Evolutionary conservation across 2,797 vertebrate species (phyloP), one percentile per base, ranked within the genome.

Genomic region (Enteromius anoplus): DNA sequence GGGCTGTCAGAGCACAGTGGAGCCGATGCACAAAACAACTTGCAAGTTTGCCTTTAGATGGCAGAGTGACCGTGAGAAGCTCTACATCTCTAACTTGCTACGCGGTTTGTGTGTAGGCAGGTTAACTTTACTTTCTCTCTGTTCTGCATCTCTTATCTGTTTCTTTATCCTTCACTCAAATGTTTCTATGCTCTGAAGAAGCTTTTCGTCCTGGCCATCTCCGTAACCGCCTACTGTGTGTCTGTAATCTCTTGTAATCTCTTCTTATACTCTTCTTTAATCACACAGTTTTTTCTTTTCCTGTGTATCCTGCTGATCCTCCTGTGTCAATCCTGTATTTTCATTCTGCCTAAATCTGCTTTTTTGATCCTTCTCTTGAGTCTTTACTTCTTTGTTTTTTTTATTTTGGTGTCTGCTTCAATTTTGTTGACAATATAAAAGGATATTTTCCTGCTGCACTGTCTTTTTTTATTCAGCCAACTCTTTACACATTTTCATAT

Each of bases 241-340:
- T 84, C 83, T 86, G 42, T 81, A 84, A 86, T 87, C 80, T 89
- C 77, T 69, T 60, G 60, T 88, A 87, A 90, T 89, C 88, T 91
- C 91, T 92, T 88, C 88, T 91, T 90, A 91, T 87, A 90, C 42
- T 21, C 88, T 80, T 75, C 79, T 83, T 75, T 87, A 88, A 85
- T 90, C 86, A 65, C 84, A 85, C 88, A 85, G n/a, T 55, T 29
- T 49, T 78, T 58, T 32, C 23, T 53, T 82, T 9, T 62, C 6
- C n/a, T 69, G 12, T 84, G 58, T 66, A 55, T 80, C 78, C 83
- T 75, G 51, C 83, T 80, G n/a, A 75, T 80, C 76, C 60, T 80
- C 23, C 64, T 76, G 60, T 69, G 65, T 62, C 64, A 75, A 62
- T 85, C 78, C 37, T 75, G 64, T 32, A 37, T 80, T 85, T 69